Percentiles rank a stretch among this genome's conserved stretches.
phyloP scores from a whole-genome alignment of 2,797 vertebrate species.

The Poecilia velifera region DNA sequence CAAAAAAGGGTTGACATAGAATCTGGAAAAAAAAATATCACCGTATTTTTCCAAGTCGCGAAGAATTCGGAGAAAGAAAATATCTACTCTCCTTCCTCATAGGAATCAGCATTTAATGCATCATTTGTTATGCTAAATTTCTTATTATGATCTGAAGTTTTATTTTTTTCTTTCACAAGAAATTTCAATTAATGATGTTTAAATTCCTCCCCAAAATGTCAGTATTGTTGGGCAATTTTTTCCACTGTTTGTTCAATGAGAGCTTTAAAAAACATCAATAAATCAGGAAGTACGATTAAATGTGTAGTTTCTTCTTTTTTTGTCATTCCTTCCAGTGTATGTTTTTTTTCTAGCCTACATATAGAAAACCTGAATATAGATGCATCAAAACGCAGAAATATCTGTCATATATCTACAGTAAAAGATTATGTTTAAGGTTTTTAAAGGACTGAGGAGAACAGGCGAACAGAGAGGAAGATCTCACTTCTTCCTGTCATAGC shows the following conservation, averaged over 20 bases:
- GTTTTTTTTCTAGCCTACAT: not conserved
- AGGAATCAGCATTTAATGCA: too few relatives aligned
- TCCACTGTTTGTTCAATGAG: too few relatives aligned
- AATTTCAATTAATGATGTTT: too few relatives aligned
- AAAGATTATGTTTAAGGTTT: not conserved
- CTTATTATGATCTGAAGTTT: too few relatives aligned
- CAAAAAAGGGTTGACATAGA: not conserved
- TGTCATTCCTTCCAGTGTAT: not conserved
- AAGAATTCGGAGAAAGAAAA: not conserved
- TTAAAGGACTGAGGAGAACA: not conserved
- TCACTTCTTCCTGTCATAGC: constrained; percentile 76
- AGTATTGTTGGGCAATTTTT: too few relatives aligned
- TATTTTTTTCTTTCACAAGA: too few relatives aligned
- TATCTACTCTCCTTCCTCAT: not conserved
- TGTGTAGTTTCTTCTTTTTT: not conserved
- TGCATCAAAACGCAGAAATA: not conserved
- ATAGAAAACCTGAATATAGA: not conserved
- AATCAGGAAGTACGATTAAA: too few relatives aligned
- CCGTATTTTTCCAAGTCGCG: not conserved
- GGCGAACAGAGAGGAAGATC: constrained; percentile 3
- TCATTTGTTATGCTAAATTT: not conserved
- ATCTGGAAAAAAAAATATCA: not conserved
- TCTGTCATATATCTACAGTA: not conserved
- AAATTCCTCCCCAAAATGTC: too few relatives aligned
- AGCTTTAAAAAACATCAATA: too few relatives aligned